These are phyloP conservation scores for Blennius ocellaris DNA, from an alignment of 2,113 vertebrate species.

Conservation along the genomic window DNA sequence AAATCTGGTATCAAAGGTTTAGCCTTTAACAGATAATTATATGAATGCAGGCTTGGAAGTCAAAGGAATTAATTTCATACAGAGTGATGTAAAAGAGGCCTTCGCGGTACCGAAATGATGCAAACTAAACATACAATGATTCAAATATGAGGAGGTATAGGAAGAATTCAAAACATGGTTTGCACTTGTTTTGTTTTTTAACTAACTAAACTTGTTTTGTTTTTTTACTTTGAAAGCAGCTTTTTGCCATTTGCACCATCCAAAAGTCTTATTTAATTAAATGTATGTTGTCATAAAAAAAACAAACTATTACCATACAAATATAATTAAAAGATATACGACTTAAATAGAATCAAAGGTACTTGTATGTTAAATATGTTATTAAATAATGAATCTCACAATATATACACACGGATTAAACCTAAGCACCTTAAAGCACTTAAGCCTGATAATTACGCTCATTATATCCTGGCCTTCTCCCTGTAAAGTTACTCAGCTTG, in stretches of 20 bases:
- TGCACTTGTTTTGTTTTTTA: too few species aligned
- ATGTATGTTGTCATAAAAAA: not conserved
- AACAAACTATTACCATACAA: not conserved
- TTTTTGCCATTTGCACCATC: too few species aligned
- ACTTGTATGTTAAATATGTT: not conserved
- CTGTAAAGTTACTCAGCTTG: not conserved
- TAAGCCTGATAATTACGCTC: not conserved
- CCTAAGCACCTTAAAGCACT: not conserved
- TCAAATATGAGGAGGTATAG: too few species aligned
- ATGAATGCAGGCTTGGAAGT: not conserved
- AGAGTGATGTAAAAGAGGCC: conserved; percentile 20
- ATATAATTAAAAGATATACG: not conserved
- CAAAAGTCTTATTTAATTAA: too few species aligned
- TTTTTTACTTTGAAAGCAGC: too few species aligned
- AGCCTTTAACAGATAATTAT: conserved; percentile 24
- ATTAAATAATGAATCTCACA: not conserved
- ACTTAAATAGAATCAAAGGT: not conserved
- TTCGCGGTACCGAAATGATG: too few species aligned
- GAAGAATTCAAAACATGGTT: not conserved
- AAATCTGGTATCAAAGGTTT: conserved; percentile 12
- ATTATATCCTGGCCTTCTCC: not conserved
- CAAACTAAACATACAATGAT: too few species aligned
- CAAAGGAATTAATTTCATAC: not conserved
- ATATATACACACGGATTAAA: not conserved
- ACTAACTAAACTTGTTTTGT: too few species aligned